phyloP scores from a whole-genome alignment of 2,797 vertebrate species.

The Characodon lateralis region DNA sequence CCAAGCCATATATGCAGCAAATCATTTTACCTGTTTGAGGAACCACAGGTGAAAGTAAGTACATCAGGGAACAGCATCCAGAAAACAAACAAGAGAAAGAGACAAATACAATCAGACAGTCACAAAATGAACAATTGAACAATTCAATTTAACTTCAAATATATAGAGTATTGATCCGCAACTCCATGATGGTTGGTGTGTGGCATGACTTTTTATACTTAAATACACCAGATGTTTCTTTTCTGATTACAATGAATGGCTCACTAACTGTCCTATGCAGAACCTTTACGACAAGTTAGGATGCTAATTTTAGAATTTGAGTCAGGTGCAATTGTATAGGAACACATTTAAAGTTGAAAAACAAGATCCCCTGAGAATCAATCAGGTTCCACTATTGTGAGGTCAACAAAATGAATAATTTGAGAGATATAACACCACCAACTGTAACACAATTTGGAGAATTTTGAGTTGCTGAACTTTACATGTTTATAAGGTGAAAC shows the following conservation, averaged over 20 bases:
- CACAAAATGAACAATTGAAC: background rate
- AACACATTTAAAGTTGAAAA: no score
- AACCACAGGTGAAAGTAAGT: conserved; percentile 18
- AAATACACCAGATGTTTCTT: no score
- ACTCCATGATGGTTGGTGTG: no score
- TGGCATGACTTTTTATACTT: no score
- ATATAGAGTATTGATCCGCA: no score
- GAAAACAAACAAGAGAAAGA: conserved; percentile 5
- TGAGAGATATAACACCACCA: background rate
- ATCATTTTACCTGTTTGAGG: conserved; percentile 50
- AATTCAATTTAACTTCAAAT: no score
- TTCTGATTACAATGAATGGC: no score
- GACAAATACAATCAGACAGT: background rate
- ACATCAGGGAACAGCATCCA: conserved; percentile 4
- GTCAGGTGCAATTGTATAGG: no score
- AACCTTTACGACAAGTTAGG: no score
- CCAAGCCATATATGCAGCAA: background rate
- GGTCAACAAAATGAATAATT: background rate
- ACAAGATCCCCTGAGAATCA: background rate
- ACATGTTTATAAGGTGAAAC: no score
- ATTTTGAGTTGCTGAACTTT: background rate
- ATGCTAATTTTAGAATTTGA: no score
- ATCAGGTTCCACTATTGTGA: background rate
- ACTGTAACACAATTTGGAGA: background rate
- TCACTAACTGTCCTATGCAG: no score